A percentile compares a stretch with the other conserved stretches of the same genome.
phyloP scores from a whole-genome alignment of 2,888 invertebrate species.

The Cenopis cana region DNA sequence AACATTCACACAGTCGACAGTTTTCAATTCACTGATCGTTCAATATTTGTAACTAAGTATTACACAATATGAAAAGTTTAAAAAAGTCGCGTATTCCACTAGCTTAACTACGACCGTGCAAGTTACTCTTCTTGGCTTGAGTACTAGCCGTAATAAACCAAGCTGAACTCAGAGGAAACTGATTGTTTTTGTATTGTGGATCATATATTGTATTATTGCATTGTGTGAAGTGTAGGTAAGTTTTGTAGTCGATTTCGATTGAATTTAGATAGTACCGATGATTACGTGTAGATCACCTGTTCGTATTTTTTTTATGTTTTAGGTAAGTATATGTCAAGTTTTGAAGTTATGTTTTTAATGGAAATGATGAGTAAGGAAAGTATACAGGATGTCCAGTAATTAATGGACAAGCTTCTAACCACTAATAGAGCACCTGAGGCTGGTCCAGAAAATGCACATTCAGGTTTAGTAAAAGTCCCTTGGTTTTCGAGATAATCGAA shows the following conservation, averaged over 20 bases:
- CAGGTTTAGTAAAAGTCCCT: no score
- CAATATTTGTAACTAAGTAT: background rate
- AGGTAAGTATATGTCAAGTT: background rate
- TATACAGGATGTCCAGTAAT: no score
- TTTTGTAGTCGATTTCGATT: background rate
- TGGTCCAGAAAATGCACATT: no score
- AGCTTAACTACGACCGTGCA: background rate
- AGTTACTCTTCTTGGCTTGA: background rate
- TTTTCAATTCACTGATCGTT: background rate
- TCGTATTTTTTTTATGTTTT: background rate
- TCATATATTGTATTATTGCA: background rate
- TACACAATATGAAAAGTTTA: background rate
- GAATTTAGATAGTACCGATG: background rate
- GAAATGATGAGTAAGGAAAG: background rate
- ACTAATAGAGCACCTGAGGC: no score
- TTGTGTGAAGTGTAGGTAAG: background rate
- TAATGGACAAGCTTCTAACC: no score
- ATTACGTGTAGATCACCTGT: background rate
- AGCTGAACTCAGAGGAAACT: background rate
- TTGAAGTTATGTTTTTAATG: background rate
- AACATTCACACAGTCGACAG: no score
- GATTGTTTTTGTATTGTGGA: background rate
- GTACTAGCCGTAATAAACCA: background rate
- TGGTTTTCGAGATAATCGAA: no score
- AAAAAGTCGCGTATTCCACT: background rate